A percentile compares a stretch with the other conserved stretches of the same genome.
These are phyloP conservation scores for Lutjanus argentimaculatus DNA, from an alignment of 2,797 vertebrate genomes.

Conservation along the genomic window DNA sequence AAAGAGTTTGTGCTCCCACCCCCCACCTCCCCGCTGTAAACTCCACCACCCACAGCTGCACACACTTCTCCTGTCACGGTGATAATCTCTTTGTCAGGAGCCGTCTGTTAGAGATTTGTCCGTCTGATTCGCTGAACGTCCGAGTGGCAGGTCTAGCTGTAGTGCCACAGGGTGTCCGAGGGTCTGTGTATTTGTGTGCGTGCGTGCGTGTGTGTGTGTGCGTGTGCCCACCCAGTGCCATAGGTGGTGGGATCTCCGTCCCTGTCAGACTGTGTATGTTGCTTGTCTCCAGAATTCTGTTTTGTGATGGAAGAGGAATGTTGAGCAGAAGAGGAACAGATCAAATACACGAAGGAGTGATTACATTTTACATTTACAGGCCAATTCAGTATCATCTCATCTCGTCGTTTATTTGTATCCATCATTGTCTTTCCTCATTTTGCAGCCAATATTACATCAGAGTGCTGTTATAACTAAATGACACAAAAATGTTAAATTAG, in stretches of 20 bases:
- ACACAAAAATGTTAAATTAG: not conserved
- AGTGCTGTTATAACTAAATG: not conserved
- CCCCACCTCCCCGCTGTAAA: conserved; percentile 62
- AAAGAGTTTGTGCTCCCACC: conserved; percentile 41
- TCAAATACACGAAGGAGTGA: conserved; percentile 18
- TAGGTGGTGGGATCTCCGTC: conserved; percentile 91
- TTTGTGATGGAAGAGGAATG: conserved; percentile 51
- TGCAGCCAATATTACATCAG: not conserved
- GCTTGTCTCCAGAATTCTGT: conserved; percentile 57
- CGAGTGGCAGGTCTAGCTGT: conserved; percentile 89
- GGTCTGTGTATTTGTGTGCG: conserved; percentile 42
- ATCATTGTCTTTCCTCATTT: not conserved
- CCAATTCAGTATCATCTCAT: not conserved
- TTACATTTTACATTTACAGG: conserved; percentile 13
- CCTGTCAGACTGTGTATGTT: conserved; percentile 88
- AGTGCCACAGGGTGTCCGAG: conserved; percentile 79
- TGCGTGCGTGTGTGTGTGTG: conserved; percentile 45
- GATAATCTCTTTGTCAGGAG: conserved; percentile 96
- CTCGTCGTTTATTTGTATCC: not conserved
- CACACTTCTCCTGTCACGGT: conserved; percentile 87
- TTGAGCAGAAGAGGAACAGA: conserved; percentile 42
- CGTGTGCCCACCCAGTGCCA: conserved; percentile 71
- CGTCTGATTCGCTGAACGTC: conserved; percentile 89
- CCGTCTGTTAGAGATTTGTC: conserved; percentile 94
- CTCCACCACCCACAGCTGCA: conserved; percentile 80